Evolutionary conservation across 2,888 invertebrate species (phyloP), one percentile per base, ranked within the genome.

Genomic region (Odiellus spinosus): DNA sequence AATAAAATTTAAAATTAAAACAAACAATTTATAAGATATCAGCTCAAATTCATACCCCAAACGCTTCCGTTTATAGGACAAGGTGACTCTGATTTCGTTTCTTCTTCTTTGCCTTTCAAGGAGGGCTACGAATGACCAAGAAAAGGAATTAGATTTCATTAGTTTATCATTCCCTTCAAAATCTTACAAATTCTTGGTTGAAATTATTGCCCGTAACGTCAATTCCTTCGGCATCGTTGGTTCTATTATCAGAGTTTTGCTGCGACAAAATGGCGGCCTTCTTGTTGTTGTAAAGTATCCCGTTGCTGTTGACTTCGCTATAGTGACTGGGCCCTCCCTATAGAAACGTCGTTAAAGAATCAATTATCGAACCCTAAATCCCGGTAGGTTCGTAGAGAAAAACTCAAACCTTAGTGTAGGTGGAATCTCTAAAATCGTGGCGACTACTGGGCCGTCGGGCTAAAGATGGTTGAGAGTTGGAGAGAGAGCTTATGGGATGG

Each of bases 161-260:
- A 26, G 8, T 6, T 8, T 38, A 12, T 10, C 12, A 38, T 15
- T 15, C 5, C 12, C 8, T 10, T 14, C 15, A 10, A 15, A 35
- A 11, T 50, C 56, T 54, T 51, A 56, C 56, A 53, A 56, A 56
- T 40, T 56, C 56, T 49, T 54, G 52, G 42, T 56, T 53, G 42
- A 56, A 56, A 47, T 54, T 55, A 51, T 55, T 53, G 46, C 53
- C 50, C 17, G 50, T 51, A 20, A 49, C 49, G 11, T 48, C 49
- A 39, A 45, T 51, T 32, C 55, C 54, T 19, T 52, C 48, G 21
- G 44, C 45, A 33, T 51, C 51, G 8, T 26, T 26, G 26, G 5
- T 26, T 26, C 26, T 26, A 8, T 26, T 26, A 26, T 26, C 26
- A 26, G 4, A 6, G 26, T 26, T 26, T n/a, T n/a, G n/a, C n/a